These are phyloP conservation scores for Megastigmus dorsalis DNA, from an alignment of 2,888 invertebrate genomes.

Conservation along the genomic window DNA sequence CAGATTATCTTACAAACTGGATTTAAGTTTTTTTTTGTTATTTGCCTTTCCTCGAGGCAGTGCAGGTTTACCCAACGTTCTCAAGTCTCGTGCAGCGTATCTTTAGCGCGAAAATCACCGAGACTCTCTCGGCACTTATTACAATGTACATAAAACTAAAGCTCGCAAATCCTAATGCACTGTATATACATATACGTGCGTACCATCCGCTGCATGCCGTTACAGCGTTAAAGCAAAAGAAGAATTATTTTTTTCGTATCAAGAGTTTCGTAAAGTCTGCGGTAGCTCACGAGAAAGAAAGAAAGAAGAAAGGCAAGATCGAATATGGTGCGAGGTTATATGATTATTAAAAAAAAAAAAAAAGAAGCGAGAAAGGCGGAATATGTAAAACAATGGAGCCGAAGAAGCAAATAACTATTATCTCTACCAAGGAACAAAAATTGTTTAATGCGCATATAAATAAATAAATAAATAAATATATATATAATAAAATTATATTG, in stretches of 20 bases:
- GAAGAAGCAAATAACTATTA: not conserved
- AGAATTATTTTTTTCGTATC: constrained; percentile 32
- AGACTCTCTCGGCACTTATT: constrained; percentile 4
- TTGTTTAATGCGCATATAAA: constrained; percentile 45
- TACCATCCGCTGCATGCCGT: constrained; percentile 24
- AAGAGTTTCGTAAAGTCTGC: constrained; percentile 7
- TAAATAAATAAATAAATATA: too few relatives aligned
- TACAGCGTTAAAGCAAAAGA: not conserved
- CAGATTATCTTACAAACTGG: too few relatives aligned
- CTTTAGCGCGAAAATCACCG: not conserved
- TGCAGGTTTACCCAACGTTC: not conserved
- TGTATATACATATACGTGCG: constrained; percentile 37
- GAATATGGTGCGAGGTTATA: not conserved
- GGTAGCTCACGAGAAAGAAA: not conserved
- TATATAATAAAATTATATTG: constrained; percentile 38
- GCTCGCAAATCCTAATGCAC: constrained; percentile 40
- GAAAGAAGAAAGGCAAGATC: not conserved
- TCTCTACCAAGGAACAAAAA: not conserved
- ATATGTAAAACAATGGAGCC: too few relatives aligned
- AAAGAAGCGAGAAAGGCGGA: constrained; percentile 29
- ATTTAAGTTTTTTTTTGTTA: constrained; percentile 20
- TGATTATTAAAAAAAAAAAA: not conserved
- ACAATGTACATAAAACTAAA: constrained; percentile 37
- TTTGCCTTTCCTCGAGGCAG: not conserved
- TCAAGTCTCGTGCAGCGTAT: not conserved